phyloP scores from a whole-genome alignment of 2,888 invertebrate species.

The Schizotus pectinicornis region DNA sequence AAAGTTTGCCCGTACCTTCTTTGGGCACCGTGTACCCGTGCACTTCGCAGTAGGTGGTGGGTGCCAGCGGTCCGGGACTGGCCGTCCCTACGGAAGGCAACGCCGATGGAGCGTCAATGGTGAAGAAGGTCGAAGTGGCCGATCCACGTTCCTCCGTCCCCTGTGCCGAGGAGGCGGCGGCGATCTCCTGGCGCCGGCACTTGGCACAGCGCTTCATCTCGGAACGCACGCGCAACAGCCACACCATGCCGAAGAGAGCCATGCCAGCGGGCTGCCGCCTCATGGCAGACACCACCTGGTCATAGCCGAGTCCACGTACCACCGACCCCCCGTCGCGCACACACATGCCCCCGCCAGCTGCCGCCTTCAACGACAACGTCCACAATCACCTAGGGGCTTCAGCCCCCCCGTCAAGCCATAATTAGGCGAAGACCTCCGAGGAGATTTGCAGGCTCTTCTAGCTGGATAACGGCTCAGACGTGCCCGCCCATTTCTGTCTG shows the following conservation, averaged over 20 bases:
- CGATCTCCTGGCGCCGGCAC: constrained; percentile 60
- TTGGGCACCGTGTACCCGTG: constrained; percentile 64
- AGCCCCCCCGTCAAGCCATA: constrained; percentile 18
- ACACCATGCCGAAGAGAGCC: constrained; percentile 88
- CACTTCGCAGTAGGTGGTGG: constrained; percentile 65
- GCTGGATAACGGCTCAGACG: constrained; percentile 8
- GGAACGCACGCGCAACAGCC: constrained; percentile 81
- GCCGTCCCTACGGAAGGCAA: constrained; percentile 43
- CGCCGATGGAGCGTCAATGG: constrained; percentile 58
- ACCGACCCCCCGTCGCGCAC: constrained; percentile 15
- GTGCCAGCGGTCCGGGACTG: constrained; percentile 49
- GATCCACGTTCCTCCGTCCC: constrained; percentile 34
- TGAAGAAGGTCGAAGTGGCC: constrained; percentile 57
- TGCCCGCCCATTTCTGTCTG: constrained; percentile 12
- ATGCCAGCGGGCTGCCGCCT: constrained; percentile 63
- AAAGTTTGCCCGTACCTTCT: constrained; percentile 60
- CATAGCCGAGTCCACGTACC: constrained; percentile 38
- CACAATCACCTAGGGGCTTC: constrained; percentile 9
- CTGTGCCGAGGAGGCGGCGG: constrained; percentile 23
- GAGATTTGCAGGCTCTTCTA: neutral
- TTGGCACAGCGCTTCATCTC: constrained; percentile 79
- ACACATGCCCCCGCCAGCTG: constrained; percentile 19
- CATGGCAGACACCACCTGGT: constrained; percentile 43
- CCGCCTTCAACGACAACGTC: neutral
- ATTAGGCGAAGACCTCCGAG: neutral